These are phyloP conservation scores for Ciconia boyciana DNA, from an alignment of 2,113 vertebrate genomes.

Conservation along the genomic window DNA sequence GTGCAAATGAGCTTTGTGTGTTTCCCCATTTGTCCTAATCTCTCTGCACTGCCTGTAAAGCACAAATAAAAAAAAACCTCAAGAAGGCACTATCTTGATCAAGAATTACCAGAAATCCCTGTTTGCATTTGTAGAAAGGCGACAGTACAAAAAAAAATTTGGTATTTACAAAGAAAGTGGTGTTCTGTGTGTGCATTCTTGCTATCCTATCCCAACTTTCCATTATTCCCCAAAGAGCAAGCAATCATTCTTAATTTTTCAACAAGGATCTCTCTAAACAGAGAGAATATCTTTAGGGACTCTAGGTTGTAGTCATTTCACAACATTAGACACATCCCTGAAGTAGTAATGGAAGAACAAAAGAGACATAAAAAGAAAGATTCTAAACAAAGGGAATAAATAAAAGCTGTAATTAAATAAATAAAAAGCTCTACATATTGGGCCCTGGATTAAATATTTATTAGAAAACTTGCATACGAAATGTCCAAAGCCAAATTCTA, in stretches of 20 bases:
- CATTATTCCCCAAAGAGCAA: neutral
- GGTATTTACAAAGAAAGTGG: neutral
- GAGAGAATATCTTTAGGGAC: neutral
- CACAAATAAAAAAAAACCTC: neutral
- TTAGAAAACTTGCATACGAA: neutral
- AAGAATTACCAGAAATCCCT: neutral
- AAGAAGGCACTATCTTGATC: neutral
- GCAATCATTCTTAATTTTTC: conserved; percentile 35
- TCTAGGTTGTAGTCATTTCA: conserved; percentile 1
- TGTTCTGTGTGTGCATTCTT: neutral
- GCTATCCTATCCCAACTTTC: neutral
- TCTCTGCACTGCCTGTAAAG: neutral
- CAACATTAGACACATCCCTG: neutral
- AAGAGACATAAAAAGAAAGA: neutral
- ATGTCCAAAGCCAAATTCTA: neutral
- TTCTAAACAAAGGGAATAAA: conserved; percentile 11
- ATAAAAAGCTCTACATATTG: neutral
- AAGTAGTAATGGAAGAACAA: neutral
- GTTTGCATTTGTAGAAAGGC: neutral
- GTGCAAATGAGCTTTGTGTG: neutral
- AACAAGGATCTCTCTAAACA: neutral
- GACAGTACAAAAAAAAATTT: neutral
- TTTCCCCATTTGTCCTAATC: neutral
- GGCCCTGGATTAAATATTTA: neutral
- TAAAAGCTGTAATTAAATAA: neutral